These are phyloP conservation scores for Yponomeuta plumbellus DNA, from an alignment of 2,888 invertebrate genomes.

Conservation along the genomic window DNA sequence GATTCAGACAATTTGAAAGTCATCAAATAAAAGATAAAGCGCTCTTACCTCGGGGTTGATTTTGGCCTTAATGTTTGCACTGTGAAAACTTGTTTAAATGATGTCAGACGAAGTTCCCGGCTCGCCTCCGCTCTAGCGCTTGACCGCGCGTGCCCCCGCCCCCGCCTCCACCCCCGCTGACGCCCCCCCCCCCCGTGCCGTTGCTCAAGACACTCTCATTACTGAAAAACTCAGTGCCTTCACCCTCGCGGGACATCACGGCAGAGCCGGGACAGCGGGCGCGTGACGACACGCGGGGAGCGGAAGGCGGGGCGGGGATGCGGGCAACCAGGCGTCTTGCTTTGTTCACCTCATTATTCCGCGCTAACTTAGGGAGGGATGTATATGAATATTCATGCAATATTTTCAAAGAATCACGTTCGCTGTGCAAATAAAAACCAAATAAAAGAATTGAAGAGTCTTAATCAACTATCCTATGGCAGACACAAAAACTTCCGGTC, in stretches of 20 bases:
- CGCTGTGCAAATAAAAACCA: background rate
- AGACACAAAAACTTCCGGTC: background rate
- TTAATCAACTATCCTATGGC: background rate
- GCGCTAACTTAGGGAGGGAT: background rate
- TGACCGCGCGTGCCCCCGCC: background rate
- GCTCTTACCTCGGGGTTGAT: background rate
- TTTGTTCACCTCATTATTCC: background rate
- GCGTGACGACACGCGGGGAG: background rate
- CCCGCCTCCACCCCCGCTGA: background rate
- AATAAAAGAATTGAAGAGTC: background rate
- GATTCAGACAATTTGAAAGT: background rate
- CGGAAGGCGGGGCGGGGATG: background rate
- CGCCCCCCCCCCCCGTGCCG: background rate
- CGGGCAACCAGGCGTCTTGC: background rate
- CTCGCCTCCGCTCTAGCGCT: background rate
- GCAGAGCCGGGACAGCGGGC: background rate
- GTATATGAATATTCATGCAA: background rate
- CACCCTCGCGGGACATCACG: background rate
- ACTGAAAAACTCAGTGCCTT: constrained; percentile 1
- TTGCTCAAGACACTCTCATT: background rate
- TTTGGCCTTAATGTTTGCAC: background rate
- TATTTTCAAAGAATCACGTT: background rate
- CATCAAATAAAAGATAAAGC: background rate
- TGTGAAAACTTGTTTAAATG: background rate
- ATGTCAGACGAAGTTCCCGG: background rate